Percentiles rank a stretch among this genome's conserved stretches.
phyloP scores from a whole-genome alignment of 2,113 vertebrate species.

The Psammodynastes pulverulentus region DNA sequence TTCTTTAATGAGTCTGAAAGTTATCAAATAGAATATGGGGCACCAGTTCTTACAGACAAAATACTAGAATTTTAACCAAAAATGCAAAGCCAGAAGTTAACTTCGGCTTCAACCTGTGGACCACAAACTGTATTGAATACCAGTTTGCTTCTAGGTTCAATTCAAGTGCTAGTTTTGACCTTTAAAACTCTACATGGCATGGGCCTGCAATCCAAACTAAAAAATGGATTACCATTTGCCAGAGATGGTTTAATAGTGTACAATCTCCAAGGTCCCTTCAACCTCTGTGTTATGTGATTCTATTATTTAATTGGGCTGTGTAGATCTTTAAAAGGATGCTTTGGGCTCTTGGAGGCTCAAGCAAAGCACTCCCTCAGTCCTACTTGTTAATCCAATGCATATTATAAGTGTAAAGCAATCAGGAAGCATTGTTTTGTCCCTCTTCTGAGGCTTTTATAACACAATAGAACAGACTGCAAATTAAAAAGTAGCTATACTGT shows the following conservation, averaged over 20 bases:
- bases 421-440: background rate
- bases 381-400: background rate
- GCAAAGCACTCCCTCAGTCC: background rate
- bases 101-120: background rate
- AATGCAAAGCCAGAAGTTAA: background rate
- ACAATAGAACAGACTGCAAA: background rate
- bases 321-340: background rate
- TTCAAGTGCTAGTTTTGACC: background rate
- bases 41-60: background rate
- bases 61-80: background rate
- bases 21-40: background rate
- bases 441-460: background rate
- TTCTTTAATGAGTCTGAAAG: slow-evolving; percentile 70
- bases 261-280: background rate
- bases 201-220: background rate
- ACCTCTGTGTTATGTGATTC: background rate
- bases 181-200: background rate
- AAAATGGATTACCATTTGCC: background rate
- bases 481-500: background rate
- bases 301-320: background rate
- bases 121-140: background rate
- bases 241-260: background rate
- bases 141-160: background rate
- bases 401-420: background rate
- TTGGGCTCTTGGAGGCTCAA: background rate